Evolutionary conservation across 2,888 invertebrate genomes (phyloP).

Genomic region (Argyresthia albistria): DNA sequence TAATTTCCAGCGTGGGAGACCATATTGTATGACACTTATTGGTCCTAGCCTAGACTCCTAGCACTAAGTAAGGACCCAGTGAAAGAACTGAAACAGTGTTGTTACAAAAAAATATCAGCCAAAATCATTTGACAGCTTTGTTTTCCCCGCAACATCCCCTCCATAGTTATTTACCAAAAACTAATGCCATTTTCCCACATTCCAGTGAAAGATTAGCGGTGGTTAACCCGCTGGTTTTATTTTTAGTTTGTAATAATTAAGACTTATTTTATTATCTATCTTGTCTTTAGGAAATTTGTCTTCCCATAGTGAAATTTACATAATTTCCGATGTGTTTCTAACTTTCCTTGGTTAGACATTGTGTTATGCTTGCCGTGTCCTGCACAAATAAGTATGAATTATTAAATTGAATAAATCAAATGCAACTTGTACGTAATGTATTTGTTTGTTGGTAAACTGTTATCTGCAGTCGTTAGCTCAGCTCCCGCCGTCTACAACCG

Average conservation of each 20-base stretch:
- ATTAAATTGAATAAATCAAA: background rate
- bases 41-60: too few species aligned
- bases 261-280: background rate
- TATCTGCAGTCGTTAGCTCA: too few species aligned
- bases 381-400: background rate
- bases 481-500: background rate
- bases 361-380: background rate
- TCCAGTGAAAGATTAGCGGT: conserved; percentile 19
- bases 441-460: background rate
- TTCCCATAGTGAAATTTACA: conserved; percentile 33
- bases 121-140: conserved; percentile 9
- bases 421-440: background rate
- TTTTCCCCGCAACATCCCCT: background rate
- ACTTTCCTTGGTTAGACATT: background rate
- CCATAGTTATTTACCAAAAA: background rate
- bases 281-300: conserved; percentile 30
- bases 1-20: too few species aligned
- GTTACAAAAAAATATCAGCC: conserved; percentile 7
- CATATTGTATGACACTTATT: too few species aligned
- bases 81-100: too few species aligned
- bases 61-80: too few species aligned
- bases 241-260: background rate
- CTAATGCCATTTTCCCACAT: conserved; percentile 17
- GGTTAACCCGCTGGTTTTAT: background rate
- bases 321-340: background rate